phyloP scores from a whole-genome alignment of 2,888 invertebrate species.

The Archips xylosteana region DNA sequence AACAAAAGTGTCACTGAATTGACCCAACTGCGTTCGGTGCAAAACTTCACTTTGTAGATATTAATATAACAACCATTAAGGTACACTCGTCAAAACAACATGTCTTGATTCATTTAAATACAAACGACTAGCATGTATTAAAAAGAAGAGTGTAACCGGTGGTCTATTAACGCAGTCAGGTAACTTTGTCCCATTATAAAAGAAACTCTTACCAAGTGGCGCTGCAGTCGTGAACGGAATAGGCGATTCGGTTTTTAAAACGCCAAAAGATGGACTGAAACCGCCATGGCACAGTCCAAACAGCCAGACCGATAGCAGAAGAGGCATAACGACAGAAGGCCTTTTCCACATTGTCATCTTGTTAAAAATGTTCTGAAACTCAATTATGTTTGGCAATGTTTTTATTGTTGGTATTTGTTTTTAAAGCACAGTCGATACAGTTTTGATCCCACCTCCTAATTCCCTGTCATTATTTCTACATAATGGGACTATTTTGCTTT shows the following conservation, averaged over 20 bases:
- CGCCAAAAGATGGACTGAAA: slow-evolving; percentile 62
- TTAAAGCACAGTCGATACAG: slow-evolving; percentile 18
- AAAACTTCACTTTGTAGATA: neutral
- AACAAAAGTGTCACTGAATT: neutral
- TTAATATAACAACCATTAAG: neutral
- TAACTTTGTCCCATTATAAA: slow-evolving; percentile 35
- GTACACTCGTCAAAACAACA: slow-evolving; percentile 7
- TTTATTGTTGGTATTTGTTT: neutral
- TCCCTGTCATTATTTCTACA: slow-evolving; percentile 52
- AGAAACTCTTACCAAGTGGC: slow-evolving; percentile 59
- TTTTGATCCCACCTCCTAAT: neutral
- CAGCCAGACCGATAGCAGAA: slow-evolving; percentile 46
- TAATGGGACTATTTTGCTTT: slow-evolving; percentile 55
- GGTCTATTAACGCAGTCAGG: slow-evolving; percentile 27
- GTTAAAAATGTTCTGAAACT: slow-evolving; percentile 44
- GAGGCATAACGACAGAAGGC: slow-evolving; percentile 44
- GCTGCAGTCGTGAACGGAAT: slow-evolving; percentile 49
- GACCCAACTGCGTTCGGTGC: slow-evolving; percentile 32
- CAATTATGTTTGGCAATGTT: slow-evolving; percentile 13
- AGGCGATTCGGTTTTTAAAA: slow-evolving; percentile 57
- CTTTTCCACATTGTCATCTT: slow-evolving; percentile 45
- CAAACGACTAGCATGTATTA: neutral
- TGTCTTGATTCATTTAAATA: neutral
- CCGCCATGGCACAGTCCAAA: slow-evolving; percentile 54
- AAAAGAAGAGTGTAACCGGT: neutral